Conservation (phyloP, 92 coral and sea anemone species). For the Epizoanthus illoricatus region DNA sequence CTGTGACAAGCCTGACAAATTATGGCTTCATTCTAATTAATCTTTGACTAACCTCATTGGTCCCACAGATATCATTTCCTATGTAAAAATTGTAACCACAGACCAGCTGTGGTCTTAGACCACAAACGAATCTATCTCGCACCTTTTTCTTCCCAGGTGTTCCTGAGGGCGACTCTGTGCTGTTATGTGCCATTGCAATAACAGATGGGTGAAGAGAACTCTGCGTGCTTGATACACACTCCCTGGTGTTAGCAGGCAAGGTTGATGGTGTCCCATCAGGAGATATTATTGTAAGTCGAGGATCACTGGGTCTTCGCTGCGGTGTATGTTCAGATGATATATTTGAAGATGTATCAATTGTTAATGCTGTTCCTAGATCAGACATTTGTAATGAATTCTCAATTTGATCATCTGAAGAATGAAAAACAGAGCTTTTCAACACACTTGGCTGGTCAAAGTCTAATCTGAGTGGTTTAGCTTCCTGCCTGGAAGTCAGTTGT, state of each 20-base stretch:
- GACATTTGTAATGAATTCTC: slow-evolving; percentile 3
- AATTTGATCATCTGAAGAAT: slow-evolving; percentile 1
- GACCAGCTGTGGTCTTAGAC: background rate
- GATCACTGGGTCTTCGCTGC: slow-evolving; percentile 74
- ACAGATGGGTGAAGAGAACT: slow-evolving; percentile 42
- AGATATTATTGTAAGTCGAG: slow-evolving; percentile 63
- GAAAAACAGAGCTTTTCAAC: background rate
- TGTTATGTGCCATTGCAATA: slow-evolving; percentile 45
- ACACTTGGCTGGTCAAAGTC: slow-evolving; percentile 25
- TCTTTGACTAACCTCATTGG: too few species aligned
- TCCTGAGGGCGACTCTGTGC: slow-evolving; percentile 55
- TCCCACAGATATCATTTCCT: too few species aligned
- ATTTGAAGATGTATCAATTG: slow-evolving; percentile 28
- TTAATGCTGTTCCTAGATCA: slow-evolving; percentile 24
- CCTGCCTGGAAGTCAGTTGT: slow-evolving; percentile 13
- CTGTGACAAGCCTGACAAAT: too few species aligned
- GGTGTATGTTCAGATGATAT: background rate
- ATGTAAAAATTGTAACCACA: background rate
- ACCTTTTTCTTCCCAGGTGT: slow-evolving; percentile 94
- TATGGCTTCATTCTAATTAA: too few species aligned
- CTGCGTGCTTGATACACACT: slow-evolving; percentile 4
- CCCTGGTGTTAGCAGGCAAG: slow-evolving; percentile 33
- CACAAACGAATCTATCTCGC: background rate
- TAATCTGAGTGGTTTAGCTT: slow-evolving; percentile 9
- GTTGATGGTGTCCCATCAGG: slow-evolving; percentile 25